Percentiles rank a stretch among this genome's conserved stretches.
Conservation (phyloP, 2,888 invertebrate species). For the Sycophila texana region DNA sequence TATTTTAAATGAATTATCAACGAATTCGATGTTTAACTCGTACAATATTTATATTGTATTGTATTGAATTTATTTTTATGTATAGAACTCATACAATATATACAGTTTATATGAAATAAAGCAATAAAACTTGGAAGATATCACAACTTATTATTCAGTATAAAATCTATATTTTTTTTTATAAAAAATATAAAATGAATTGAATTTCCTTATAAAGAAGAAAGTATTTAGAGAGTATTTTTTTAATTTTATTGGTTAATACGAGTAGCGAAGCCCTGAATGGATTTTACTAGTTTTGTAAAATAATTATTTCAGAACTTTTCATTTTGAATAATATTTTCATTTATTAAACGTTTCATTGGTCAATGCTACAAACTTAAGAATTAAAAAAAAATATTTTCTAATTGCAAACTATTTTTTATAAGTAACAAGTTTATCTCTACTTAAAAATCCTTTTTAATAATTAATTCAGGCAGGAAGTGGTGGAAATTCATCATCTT, state of each 20-base stretch:
- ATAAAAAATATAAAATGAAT: no score
- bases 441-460: constrained; percentile 6
- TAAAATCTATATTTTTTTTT: no score
- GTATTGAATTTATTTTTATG: no score
- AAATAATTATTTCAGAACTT: neutral
- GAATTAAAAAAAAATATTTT: neutral
- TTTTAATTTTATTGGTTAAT: neutral
- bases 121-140: no score
- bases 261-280: no score
- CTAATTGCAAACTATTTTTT: neutral
- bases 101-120: no score
- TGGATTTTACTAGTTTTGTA: neutral
- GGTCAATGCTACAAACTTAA: neutral
- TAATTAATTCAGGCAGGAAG: constrained; percentile 53
- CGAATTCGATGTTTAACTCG: no score
- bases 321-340: neutral
- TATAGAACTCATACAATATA: no score
- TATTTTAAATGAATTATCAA: no score
- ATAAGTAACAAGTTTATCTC: neutral
- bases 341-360: neutral
- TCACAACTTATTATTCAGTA: no score
- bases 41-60: no score
- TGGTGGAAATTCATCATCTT: constrained; percentile 66
- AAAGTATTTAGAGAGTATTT: neutral
- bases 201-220: neutral